phyloP scores from a whole-genome alignment of 2,113 vertebrate genomes.

The Corythaeola cristata region DNA sequence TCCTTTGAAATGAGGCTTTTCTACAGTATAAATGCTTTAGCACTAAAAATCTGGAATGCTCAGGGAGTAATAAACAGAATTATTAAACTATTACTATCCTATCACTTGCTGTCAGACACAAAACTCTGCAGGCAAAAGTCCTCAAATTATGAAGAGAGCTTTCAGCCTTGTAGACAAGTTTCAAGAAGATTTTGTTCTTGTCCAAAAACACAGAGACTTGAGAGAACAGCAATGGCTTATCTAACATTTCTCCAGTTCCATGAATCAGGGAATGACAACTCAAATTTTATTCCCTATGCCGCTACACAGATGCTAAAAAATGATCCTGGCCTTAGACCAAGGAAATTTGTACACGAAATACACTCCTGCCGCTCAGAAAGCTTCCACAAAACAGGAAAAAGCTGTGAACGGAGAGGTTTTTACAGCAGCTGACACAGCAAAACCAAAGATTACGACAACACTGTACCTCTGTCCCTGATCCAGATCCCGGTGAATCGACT shows the following conservation, averaged over 20 bases:
- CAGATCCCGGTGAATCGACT: slow-evolving; percentile 82
- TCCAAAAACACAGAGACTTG: background rate
- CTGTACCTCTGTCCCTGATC: slow-evolving; percentile 84
- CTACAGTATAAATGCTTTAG: background rate
- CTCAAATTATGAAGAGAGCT: background rate
- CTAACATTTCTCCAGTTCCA: background rate
- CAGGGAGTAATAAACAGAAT: background rate
- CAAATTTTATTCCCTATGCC: background rate
- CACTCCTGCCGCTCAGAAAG: background rate
- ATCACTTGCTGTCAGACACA: background rate
- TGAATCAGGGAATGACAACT: background rate
- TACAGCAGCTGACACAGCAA: background rate
- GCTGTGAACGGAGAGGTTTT: background rate
- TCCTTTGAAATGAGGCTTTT: background rate
- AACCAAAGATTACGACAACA: background rate
- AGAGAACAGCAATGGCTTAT: background rate
- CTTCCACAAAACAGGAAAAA: background rate
- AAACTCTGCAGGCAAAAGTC: background rate
- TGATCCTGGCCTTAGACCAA: background rate
- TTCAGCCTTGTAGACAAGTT: background rate
- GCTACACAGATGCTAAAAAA: background rate
- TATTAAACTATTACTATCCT: background rate
- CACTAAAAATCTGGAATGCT: background rate
- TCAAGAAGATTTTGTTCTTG: background rate
- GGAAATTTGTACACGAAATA: background rate